Evolutionary conservation across 2,888 invertebrate genomes (phyloP), one percentile per base, ranked within the genome.

Genomic region (Lasioglossum malachurum): DNA sequence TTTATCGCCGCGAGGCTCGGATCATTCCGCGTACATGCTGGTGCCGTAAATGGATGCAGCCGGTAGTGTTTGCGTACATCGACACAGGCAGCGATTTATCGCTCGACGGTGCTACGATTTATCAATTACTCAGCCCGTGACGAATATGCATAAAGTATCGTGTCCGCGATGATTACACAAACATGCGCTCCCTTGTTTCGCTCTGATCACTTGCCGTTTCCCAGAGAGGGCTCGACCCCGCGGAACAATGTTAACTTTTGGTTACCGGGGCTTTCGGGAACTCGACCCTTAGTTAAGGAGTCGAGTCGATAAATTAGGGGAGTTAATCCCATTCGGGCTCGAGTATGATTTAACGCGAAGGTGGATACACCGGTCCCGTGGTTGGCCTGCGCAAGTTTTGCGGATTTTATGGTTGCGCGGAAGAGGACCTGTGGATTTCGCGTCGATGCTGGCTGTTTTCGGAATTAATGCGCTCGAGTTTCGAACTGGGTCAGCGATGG

Each of bases 221-320:
- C 69, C 49, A 60, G 38, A 44, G 31, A 53, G 49, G 71, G 75
- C 49, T 87, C 81, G 64, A 78, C 79, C 80, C 75, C 53, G 75
- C 78, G 78, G 80, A 90, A 86, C 86, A 74, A 78, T 73, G 89
- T 88, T 88, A 88, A 87, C 81, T 80, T 19, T 44, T 44, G 78
- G 82, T 83, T 82, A 82, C 69, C 82, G 84, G 88, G 83, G 78
- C 75, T 80, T 49, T 31, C 14, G 27, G 38, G 73, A 41, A 74
- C 67, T 69, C 82, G 80, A 41, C 67, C 78, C 75, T 57, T 38
- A 64, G 71, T 81, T 74, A 69, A 75, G 80, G 71, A 81, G 73
- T 53, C 74, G 85, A 92, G 90, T 90, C 91, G 87, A 91, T 91
- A 91, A 92, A 92, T 92, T 91, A 92, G 92, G 92, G 92, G 91